These are phyloP conservation scores for Malurus melanocephalus DNA, from an alignment of 2,113 vertebrate species.

Conservation along the genomic window DNA sequence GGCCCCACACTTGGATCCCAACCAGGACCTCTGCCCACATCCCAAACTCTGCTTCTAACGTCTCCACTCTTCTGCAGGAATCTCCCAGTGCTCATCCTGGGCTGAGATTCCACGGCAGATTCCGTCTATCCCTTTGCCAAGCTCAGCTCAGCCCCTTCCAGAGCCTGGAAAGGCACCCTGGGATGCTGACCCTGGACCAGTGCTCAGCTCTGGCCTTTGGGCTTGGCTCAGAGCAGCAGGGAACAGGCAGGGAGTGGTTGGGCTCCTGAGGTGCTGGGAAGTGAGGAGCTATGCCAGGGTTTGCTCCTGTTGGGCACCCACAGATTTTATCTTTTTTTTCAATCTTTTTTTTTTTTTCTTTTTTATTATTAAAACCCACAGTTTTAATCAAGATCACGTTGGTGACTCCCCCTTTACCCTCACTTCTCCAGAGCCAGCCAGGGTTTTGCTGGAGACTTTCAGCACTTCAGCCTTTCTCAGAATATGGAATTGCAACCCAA, in stretches of 20 bases:
- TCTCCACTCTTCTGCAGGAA: background rate
- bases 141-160: background rate
- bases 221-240: rapidly evolving
- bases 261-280: background rate
- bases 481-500: no score
- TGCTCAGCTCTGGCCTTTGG: background rate
- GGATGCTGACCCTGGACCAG: background rate
- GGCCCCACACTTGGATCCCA: background rate
- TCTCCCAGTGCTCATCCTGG: background rate
- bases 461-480: background rate
- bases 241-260: rapidly evolving
- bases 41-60: background rate
- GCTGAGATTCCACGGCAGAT: background rate
- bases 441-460: background rate
- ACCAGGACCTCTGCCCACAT: background rate
- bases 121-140: background rate
- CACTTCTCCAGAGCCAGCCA: background rate
- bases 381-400: background rate
- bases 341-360: no score
- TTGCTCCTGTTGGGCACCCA: background rate
- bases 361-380: background rate
- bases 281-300: background rate
- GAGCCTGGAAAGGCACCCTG: no score
- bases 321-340: no score
- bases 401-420: background rate